Evolutionary conservation across 2,797 vertebrate genomes (phyloP), one percentile per base, ranked within the genome.

Genomic region (Spea hammondii): DNA sequence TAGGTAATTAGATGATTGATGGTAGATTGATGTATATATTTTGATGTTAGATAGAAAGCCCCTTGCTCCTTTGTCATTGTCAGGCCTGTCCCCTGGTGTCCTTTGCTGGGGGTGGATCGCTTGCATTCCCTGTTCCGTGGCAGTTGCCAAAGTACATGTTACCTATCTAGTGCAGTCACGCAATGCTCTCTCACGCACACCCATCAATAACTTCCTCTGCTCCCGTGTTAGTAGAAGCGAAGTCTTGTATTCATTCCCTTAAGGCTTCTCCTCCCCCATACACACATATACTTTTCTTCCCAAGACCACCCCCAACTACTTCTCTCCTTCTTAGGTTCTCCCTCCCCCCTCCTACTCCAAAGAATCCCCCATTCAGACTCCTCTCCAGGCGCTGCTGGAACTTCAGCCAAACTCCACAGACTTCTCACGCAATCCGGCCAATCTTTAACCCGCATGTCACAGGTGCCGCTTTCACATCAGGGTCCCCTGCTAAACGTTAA

Each of bases 351-450:
- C 6, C n/a, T 11, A 8, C 44, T 5, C 1, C 48, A 45, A 5
- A 44, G 0, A 32, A 12, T 8, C 70, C 50, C 69, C 62, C 72
- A 47, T 17, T n/a, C 50, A 76, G 50, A 60, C 6, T 14, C 53
- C 59, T 66, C 59, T 54, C 73, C 48, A 67, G 74, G 62, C 69
- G 49, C 7, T 53, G 13, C 53, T 10, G 10, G n/a, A 11, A 32
- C 14, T 14, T 6, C 32, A 64, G 32, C 70, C 13, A 50, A 67
- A 11, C 6, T 65, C 72, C 70, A 64, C 13, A 8, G 50, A 51
- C 68, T n/a, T 85, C 72, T 77, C 55, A 80, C 72, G 75, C 67
- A 70, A n/a, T 17, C 71, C 59, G 51, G 55, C 54, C 78, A 77
- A 73, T 51, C 59, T 76, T 78, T 72, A 76, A 76, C 65, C 46